Percentiles rank a stretch among this genome's conserved stretches.
Evolutionary conservation across 2,113 vertebrate species (phyloP).

Genomic region (Charadrius vociferus): DNA sequence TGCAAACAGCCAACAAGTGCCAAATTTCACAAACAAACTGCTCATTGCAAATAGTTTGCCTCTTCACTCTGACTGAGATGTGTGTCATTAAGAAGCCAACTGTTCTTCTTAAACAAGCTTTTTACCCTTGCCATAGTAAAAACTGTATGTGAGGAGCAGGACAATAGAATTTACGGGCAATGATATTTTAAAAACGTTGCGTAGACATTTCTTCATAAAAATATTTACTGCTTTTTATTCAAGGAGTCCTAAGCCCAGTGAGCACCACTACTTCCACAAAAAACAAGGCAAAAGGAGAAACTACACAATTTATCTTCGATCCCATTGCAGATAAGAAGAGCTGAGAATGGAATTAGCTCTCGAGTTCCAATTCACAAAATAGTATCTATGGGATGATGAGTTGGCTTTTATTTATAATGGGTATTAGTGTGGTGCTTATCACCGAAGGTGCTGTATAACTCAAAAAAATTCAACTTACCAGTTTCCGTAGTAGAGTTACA

Average conservation of each 20-base stretch:
- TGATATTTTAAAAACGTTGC: background rate
- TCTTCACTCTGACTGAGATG: background rate
- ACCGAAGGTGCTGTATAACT: background rate
- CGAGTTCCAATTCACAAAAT: background rate
- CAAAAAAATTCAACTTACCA: background rate
- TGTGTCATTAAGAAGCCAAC: background rate
- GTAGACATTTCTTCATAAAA: background rate
- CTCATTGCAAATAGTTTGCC: background rate
- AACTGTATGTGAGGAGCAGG: background rate
- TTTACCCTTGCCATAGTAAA: background rate
- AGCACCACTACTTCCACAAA: background rate
- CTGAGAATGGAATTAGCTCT: background rate
- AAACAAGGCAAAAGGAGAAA: background rate
- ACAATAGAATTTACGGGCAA: background rate
- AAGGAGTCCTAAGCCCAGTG: background rate
- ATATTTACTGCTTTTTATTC: background rate
- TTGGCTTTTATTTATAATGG: background rate
- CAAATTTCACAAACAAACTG: background rate
- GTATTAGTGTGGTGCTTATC: background rate
- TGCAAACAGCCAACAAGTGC: background rate
- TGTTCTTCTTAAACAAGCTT: background rate
- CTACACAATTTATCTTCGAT: background rate
- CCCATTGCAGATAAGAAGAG: background rate
- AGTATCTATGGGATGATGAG: background rate
- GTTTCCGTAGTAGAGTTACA: background rate